phyloP scores from a whole-genome alignment of 2,888 invertebrate genomes.

The Matsumyia berberina region DNA sequence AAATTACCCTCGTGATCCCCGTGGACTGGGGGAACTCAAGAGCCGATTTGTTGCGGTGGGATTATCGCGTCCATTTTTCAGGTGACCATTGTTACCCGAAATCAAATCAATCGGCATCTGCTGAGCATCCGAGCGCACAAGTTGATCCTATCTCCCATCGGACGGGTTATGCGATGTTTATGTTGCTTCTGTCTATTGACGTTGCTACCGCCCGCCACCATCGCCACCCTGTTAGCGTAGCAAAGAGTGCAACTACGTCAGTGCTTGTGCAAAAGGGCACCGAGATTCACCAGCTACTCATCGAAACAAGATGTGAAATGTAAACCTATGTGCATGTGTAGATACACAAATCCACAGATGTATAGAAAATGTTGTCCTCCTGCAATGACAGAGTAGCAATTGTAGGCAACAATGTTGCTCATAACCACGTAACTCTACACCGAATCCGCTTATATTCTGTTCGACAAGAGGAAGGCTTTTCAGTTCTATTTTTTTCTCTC shows the following conservation, averaged over 20 bases:
- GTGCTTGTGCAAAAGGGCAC: neutral
- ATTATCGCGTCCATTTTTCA: too few relatives aligned
- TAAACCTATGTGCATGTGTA: neutral
- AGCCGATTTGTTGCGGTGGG: conserved; percentile 2
- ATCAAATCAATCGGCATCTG: conserved; percentile 44
- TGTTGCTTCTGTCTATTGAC: conserved; percentile 36
- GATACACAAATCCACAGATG: conserved; percentile 1
- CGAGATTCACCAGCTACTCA: neutral
- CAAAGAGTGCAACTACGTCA: too few relatives aligned
- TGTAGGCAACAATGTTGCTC: conserved; percentile 58
- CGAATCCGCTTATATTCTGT: conserved; percentile 30
- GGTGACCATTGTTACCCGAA: conserved; percentile 27
- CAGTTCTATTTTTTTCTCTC: neutral
- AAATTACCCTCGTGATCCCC: conserved; percentile 30
- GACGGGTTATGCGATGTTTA: conserved; percentile 35
- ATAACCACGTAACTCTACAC: conserved; percentile 46
- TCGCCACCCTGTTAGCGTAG: neutral
- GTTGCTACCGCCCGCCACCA: conserved; percentile 14
- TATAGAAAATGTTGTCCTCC: conserved; percentile 27
- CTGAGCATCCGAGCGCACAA: neutral
- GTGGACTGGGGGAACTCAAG: neutral
- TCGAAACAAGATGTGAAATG: conserved; percentile 5
- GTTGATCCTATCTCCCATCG: conserved; percentile 37
- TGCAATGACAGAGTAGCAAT: conserved; percentile 33
- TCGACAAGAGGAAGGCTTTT: neutral